These are phyloP conservation scores for Danaus chrysippus DNA, from an alignment of 2,888 invertebrate genomes.

Conservation along the genomic window DNA sequence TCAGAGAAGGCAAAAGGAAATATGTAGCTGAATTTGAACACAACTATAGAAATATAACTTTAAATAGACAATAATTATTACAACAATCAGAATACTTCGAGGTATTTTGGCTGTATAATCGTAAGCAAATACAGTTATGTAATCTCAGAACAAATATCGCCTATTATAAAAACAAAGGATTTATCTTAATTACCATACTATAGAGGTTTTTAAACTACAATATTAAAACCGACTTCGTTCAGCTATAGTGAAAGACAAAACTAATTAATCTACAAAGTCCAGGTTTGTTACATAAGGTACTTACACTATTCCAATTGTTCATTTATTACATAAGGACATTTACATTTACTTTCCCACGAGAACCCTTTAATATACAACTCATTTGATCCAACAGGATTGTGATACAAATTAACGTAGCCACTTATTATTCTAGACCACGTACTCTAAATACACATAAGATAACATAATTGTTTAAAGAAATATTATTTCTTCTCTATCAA, in stretches of 20 bases:
- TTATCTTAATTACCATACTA: not conserved
- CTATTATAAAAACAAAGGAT: not conserved
- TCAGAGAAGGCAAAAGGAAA: too few species aligned
- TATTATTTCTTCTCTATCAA: too few species aligned
- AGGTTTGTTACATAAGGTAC: not conserved
- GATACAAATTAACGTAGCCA: not conserved
- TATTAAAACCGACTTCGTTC: not conserved
- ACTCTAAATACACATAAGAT: not conserved
- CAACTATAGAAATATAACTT: too few species aligned
- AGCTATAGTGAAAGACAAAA: not conserved
- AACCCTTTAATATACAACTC: not conserved
- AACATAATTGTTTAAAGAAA: not conserved
- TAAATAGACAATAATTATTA: too few species aligned
- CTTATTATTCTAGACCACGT: conserved; percentile 2
- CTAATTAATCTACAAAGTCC: not conserved
- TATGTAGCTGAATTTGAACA: too few species aligned
- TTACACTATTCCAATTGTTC: not conserved
- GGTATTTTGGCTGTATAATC: too few species aligned
- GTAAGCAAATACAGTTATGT: too few species aligned
- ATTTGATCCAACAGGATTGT: not conserved
- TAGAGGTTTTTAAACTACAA: not conserved
- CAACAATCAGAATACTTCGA: too few species aligned
- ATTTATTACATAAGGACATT: not conserved
- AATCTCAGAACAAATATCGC: not conserved
- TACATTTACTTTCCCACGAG: not conserved